Evolutionary conservation across 2,797 vertebrate genomes (phyloP).

Genomic region (Ctenosaura bakeri): DNA sequence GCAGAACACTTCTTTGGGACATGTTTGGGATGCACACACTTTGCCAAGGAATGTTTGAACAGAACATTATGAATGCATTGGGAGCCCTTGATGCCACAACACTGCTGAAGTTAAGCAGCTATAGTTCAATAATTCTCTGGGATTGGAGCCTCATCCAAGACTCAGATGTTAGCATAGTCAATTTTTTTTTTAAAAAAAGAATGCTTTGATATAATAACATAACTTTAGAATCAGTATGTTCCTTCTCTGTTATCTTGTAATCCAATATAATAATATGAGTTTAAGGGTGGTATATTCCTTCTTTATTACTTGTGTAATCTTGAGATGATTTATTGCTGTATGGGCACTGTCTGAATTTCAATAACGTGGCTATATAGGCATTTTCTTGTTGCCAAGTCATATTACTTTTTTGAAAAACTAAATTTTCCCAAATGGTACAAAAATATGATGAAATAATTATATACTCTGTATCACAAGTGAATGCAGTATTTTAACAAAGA

Average conservation of each 20-base stretch:
- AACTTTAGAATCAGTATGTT: background rate
- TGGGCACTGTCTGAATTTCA: background rate
- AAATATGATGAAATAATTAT: background rate
- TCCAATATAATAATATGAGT: background rate
- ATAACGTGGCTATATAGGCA: background rate
- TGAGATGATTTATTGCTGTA: background rate
- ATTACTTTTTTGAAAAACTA: conserved; percentile 1
- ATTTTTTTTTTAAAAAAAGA: background rate
- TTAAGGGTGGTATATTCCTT: background rate
- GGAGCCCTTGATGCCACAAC: too few species aligned
- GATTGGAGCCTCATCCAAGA: background rate
- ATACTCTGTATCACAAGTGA: background rate
- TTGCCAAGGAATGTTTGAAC: conserved; percentile 1
- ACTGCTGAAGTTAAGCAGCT: background rate
- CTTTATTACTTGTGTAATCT: background rate
- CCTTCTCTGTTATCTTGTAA: background rate
- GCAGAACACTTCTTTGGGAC: background rate
- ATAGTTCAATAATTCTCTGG: background rate
- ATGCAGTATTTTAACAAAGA: background rate
- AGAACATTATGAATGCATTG: background rate
- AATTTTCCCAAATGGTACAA: background rate
- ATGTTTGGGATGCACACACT: background rate
- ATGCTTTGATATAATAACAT: background rate
- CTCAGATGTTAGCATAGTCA: background rate
- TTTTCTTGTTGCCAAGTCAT: background rate